A percentile compares a stretch with the other conserved stretches of the same genome.
These are phyloP conservation scores for Listronotus bonariensis DNA, from an alignment of 1,140 invertebrate genomes.

Conservation along the genomic window DNA sequence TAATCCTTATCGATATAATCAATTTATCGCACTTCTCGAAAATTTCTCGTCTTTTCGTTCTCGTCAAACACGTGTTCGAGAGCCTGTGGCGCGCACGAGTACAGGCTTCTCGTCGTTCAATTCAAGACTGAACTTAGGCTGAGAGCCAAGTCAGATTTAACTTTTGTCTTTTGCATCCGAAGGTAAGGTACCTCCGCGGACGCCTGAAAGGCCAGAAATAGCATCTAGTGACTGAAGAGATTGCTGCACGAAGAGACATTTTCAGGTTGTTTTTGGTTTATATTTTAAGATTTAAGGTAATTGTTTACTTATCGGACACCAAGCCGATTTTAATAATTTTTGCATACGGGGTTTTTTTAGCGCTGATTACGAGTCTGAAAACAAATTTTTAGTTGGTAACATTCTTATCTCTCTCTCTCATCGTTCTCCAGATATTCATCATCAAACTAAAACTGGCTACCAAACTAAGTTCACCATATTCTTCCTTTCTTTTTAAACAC, in stretches of 20 bases:
- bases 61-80: slow-evolving; percentile 31
- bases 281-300: too few relatives aligned
- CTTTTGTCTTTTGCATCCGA: slow-evolving; percentile 28
- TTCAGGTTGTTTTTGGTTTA: too few relatives aligned
- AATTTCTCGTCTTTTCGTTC: slow-evolving; percentile 1
- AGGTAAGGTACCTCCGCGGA: slow-evolving; percentile 24
- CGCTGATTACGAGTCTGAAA: too few relatives aligned
- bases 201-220: slow-evolving; percentile 28
- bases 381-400: too few relatives aligned
- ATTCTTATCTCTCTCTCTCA: too few relatives aligned
- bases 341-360: too few relatives aligned
- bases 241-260: neutral
- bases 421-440: too few relatives aligned
- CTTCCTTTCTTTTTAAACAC: too few relatives aligned
- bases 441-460: too few relatives aligned
- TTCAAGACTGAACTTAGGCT: slow-evolving; percentile 22
- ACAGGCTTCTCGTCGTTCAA: slow-evolving; percentile 26
- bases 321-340: too few relatives aligned
- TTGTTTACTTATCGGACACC: too few relatives aligned
- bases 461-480: too few relatives aligned
- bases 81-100: slow-evolving; percentile 5
- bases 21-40: slow-evolving; percentile 1
- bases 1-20: neutral
- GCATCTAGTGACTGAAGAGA: slow-evolving; percentile 20
- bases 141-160: slow-evolving; percentile 33